Conservation (phyloP, 2,113 vertebrate genomes). For the Neolamprologus hecqui region DNA sequence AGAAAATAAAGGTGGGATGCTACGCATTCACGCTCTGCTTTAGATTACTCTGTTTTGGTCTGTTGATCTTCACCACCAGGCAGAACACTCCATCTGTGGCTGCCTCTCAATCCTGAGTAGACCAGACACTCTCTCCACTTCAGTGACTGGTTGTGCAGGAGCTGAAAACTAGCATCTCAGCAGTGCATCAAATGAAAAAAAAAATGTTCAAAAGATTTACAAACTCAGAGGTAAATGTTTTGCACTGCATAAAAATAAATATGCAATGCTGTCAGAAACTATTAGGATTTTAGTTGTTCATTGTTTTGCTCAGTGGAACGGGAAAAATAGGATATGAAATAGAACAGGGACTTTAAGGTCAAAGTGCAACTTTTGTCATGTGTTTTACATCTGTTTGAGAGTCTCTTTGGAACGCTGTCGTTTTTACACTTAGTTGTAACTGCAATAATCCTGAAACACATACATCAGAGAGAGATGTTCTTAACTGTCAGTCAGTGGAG, state of each 20-base stretch:
- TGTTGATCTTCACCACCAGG: neutral
- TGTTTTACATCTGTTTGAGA: neutral
- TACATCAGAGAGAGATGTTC: neutral
- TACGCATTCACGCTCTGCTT: conserved; percentile 1
- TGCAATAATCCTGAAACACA: neutral
- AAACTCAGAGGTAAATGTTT: neutral
- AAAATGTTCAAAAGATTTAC: neutral
- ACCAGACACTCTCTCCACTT: conserved; percentile 16
- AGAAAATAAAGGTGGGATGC: neutral
- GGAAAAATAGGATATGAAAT: neutral
- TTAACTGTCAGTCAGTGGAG: neutral
- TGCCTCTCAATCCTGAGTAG: conserved; percentile 11
- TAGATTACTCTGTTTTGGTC: conserved; percentile 3
- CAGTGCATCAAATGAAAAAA: neutral
- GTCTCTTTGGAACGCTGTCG: neutral
- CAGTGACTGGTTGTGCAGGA: neutral
- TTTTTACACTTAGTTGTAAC: neutral
- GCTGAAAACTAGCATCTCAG: neutral
- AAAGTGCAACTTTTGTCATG: neutral
- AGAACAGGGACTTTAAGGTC: neutral
- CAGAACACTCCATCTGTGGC: conserved; percentile 18
- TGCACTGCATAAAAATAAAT: neutral
- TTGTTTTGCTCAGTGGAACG: neutral
- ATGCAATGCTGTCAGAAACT: neutral
- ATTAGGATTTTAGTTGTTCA: neutral